Conservation (phyloP, 2,888 invertebrate species). For the Volucella bombylans region DNA sequence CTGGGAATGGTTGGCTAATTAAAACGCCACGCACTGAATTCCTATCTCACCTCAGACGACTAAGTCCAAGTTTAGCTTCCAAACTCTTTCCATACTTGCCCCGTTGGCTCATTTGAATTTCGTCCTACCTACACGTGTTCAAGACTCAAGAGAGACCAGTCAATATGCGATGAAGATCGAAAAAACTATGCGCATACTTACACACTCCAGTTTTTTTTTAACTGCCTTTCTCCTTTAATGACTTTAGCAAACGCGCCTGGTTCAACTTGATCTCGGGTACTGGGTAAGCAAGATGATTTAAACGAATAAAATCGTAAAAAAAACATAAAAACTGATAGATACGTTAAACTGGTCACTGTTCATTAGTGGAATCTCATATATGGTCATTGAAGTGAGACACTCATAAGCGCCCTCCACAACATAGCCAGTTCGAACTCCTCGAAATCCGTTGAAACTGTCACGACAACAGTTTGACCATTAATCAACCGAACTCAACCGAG, state of each 20-base stretch:
- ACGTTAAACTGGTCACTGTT: conserved; percentile 51
- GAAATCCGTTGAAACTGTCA: conserved; percentile 65
- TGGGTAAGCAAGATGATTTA: conserved; percentile 78
- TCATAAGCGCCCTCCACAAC: conserved; percentile 56
- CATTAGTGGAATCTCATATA: conserved; percentile 59
- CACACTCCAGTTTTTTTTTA: conserved; percentile 59
- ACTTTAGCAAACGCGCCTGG: conserved; percentile 54
- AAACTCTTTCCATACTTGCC: background rate
- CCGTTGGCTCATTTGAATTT: conserved; percentile 57
- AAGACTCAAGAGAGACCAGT: conserved; percentile 43
- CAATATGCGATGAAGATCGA: conserved; percentile 26
- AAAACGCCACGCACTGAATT: conserved; percentile 2
- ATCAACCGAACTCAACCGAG: conserved; percentile 57
- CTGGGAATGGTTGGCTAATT: too few species aligned
- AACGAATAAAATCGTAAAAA: conserved; percentile 19
- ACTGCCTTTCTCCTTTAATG: conserved; percentile 69
- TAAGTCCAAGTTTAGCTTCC: conserved; percentile 34
- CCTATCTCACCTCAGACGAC: conserved; percentile 7
- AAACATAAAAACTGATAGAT: conserved; percentile 3
- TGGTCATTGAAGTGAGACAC: conserved; percentile 32
- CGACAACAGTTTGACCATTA: conserved; percentile 63
- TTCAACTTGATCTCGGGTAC: conserved; percentile 81
- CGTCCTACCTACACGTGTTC: conserved; percentile 61
- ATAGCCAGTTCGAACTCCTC: conserved; percentile 5
- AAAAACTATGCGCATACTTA: conserved; percentile 3